These are phyloP conservation scores for Meriones unguiculatus DNA, from an alignment of 2,113 vertebrate species.

Conservation along the genomic window DNA sequence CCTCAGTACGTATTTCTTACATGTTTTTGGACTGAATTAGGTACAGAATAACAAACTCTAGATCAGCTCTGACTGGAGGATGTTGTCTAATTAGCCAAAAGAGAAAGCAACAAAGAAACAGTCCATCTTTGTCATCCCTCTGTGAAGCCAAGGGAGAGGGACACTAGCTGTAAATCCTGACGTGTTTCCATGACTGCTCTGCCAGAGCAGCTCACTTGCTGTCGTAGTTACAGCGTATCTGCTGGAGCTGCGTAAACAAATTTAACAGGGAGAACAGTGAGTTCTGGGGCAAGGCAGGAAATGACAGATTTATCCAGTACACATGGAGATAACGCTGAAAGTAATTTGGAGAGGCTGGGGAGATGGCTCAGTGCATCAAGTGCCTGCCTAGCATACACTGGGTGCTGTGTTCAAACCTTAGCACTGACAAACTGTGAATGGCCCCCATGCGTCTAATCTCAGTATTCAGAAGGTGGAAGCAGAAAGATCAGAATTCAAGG, in stretches of 20 bases:
- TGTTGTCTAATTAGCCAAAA: background rate
- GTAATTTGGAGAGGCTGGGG: background rate
- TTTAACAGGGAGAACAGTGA: constrained; percentile 11
- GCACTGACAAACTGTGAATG: background rate
- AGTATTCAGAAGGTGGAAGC: background rate
- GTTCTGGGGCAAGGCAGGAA: constrained; percentile 36
- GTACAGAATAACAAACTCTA: background rate
- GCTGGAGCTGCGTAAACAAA: background rate
- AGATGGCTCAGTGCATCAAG: background rate
- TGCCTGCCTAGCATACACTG: background rate
- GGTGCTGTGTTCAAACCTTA: background rate
- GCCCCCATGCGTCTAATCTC: background rate
- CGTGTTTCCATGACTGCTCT: constrained; percentile 13
- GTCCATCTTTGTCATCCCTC: background rate
- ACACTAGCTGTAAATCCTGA: background rate
- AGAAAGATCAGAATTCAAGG: background rate
- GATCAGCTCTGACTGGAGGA: constrained; percentile 24
- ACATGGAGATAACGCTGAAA: background rate
- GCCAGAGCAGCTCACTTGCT: background rate
- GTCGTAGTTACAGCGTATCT: background rate
- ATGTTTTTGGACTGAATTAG: background rate
- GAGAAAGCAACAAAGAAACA: background rate
- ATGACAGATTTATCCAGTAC: background rate
- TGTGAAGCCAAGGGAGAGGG: constrained; percentile 40
- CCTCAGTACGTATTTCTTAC: background rate